A percentile compares a stretch with the other conserved stretches of the same genome.
These are phyloP conservation scores for Diplodus sargus DNA, from an alignment of 2,797 vertebrate species.

Conservation along the genomic window DNA sequence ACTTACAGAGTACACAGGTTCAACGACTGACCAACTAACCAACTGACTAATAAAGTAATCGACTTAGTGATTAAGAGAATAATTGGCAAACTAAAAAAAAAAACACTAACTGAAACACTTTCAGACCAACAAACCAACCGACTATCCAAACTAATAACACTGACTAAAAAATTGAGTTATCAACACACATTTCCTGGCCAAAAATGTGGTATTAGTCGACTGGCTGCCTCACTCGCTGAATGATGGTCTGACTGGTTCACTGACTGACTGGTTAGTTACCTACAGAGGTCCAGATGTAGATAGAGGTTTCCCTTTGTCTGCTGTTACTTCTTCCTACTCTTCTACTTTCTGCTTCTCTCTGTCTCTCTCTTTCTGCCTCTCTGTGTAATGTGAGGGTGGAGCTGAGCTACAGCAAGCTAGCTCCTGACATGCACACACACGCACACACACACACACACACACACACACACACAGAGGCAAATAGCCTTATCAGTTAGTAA, in stretches of 20 bases:
- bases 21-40: neutral
- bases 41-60: no score
- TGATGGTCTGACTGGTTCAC: neutral
- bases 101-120: no score
- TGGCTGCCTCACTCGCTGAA: neutral
- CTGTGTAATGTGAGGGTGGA: constrained; percentile 64
- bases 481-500: constrained; percentile 42
- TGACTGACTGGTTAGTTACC: constrained; percentile 21
- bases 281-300: constrained; percentile 9
- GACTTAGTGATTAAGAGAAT: no score
- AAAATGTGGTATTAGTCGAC: neutral
- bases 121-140: neutral
- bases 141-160: neutral
- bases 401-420: constrained; percentile 31
- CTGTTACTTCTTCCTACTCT: constrained; percentile 29
- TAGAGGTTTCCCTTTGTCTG: neutral
- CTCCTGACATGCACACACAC: constrained; percentile 14
- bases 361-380: neutral
- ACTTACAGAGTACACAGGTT: neutral
- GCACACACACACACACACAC: constrained; percentile 22
- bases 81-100: no score
- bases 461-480: constrained; percentile 9
- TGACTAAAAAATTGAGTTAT: neutral
- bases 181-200: no score
- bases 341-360: constrained; percentile 8